These are phyloP conservation scores for Synanthedon vespiformis DNA, from an alignment of 2,888 invertebrate species.

Conservation along the genomic window DNA sequence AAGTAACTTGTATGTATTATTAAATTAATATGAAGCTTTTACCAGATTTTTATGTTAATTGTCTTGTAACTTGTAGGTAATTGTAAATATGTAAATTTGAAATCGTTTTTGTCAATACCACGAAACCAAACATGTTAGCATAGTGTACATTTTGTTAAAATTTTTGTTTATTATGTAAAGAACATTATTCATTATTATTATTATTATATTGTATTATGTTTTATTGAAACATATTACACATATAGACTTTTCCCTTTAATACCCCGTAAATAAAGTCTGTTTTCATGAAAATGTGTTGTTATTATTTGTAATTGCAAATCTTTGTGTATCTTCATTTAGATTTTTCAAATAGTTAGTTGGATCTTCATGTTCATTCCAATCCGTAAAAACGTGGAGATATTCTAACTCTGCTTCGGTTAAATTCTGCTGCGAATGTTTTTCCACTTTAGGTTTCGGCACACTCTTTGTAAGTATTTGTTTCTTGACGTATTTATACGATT, in stretches of 20 bases:
- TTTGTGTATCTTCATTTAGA: conserved; percentile 5
- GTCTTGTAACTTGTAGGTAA: conserved; percentile 18
- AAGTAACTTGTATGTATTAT: conserved; percentile 14
- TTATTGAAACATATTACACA: conserved; percentile 30
- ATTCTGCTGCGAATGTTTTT: conserved; percentile 7
- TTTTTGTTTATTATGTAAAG: conserved; percentile 31
- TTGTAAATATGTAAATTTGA: conserved; percentile 66
- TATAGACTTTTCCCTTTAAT: conserved; percentile 47
- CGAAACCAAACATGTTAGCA: conserved; percentile 67
- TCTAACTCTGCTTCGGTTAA: conserved; percentile 42
- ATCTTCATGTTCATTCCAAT: conserved; percentile 45
- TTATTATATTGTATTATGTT: conserved; percentile 43
- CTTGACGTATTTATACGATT: background rate
- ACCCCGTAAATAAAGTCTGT: conserved; percentile 62
- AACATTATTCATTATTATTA: conserved; percentile 32
- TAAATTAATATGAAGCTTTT: conserved; percentile 33
- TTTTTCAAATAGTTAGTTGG: conserved; percentile 34
- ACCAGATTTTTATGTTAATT: conserved; percentile 49
- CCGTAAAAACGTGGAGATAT: conserved; percentile 50
- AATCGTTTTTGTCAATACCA: conserved; percentile 60
- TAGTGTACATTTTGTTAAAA: conserved; percentile 61
- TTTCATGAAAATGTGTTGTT: conserved; percentile 33
- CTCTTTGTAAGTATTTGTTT: background rate
- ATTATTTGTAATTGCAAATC: background rate
- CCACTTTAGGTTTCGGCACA: background rate